Conservation (phyloP, 23 tunicate species). For the Pegea sp. region DNA sequence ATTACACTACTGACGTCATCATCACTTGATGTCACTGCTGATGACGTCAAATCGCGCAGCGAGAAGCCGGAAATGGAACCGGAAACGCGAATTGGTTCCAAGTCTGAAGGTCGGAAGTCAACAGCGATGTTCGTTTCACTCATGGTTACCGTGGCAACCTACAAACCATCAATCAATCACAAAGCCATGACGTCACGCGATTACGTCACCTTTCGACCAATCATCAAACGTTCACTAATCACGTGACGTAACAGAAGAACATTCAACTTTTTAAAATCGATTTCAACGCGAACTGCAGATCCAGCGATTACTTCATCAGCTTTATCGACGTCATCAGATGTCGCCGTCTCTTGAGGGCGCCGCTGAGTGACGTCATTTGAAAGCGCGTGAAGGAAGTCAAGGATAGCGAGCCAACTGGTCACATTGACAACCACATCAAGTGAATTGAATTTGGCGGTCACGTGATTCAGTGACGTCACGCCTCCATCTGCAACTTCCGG, state of each 20-base stretch:
- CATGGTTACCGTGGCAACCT: slow-evolving; percentile 75
- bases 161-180: slow-evolving; percentile 27
- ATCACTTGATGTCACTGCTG: neutral
- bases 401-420: slow-evolving; percentile 41
- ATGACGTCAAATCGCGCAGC: slow-evolving; percentile 49
- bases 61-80: slow-evolving; percentile 56
- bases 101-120: neutral
- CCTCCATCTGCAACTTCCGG: neutral
- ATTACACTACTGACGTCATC: slow-evolving; percentile 29
- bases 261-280: slow-evolving; percentile 53
- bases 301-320: slow-evolving; percentile 3
- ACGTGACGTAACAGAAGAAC: slow-evolving; percentile 55
- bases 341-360: neutral
- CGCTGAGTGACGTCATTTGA: neutral
- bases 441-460: slow-evolving; percentile 37
- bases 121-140: slow-evolving; percentile 32
- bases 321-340: neutral
- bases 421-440: slow-evolving; percentile 55
- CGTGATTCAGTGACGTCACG: slow-evolving; percentile 5
- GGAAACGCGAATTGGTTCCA: neutral
- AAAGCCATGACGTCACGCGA: slow-evolving; percentile 68
- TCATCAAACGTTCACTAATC: neutral
- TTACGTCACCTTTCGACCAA: slow-evolving; percentile 1
- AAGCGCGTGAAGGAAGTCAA: slow-evolving; percentile 49
- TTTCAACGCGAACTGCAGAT: slow-evolving; percentile 9